A percentile compares a stretch with the other conserved stretches of the same genome.
Conservation (phyloP, 1,140 invertebrate genomes). For the Drosophila pectinifera region DNA sequence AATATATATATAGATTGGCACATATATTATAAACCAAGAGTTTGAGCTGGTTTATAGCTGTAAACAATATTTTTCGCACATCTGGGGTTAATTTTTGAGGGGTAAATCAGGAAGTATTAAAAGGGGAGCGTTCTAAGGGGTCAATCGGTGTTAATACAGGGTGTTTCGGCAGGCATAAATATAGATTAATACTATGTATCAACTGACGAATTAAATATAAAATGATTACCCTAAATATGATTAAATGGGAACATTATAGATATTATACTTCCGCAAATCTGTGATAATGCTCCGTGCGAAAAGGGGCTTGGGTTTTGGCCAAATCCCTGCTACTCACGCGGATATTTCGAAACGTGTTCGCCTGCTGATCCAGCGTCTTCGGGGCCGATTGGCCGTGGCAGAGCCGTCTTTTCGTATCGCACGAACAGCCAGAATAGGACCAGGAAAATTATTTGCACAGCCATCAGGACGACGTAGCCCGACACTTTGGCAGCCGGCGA, state of each 20-base stretch:
- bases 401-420: constrained; percentile 80
- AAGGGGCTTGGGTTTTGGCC: not conserved
- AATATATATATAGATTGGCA: constrained; percentile 6
- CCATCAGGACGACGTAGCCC: constrained; percentile 80
- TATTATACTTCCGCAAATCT: not conserved
- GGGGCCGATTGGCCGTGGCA: constrained; percentile 56
- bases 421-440: constrained; percentile 84
- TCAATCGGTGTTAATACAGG: too few species aligned
- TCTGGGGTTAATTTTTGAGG: not conserved
- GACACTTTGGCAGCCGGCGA: constrained; percentile 73
- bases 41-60: not conserved
- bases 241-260: not conserved
- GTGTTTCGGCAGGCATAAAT: too few species aligned
- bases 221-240: too few species aligned
- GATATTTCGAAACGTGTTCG: constrained; percentile 84
- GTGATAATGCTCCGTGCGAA: not conserved
- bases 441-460: constrained; percentile 84
- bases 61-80: constrained; percentile 22
- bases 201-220: not conserved
- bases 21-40: not conserved
- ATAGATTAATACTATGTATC: too few species aligned
- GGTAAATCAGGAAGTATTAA: not conserved
- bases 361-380: constrained; percentile 77
- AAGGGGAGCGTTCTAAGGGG: not conserved
- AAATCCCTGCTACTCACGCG: constrained; percentile 80